Conservation (phyloP, 2,113 vertebrate species). For the Scopus umbretta region DNA sequence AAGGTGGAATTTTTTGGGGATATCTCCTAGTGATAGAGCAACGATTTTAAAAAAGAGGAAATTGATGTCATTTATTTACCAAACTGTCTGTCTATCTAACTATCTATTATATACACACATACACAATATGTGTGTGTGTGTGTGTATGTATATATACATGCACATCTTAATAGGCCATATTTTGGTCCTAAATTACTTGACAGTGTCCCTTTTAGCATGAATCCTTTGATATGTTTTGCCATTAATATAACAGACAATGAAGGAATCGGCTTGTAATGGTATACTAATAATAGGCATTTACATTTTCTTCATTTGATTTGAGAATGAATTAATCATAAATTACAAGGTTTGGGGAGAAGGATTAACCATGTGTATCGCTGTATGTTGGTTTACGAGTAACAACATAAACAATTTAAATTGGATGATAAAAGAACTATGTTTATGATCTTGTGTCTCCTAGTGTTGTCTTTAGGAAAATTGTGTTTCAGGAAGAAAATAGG, state of each 20-base stretch:
- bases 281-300: conserved; percentile 57
- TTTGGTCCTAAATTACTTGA: conserved; percentile 57
- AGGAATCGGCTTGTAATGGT: conserved; percentile 59
- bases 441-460: conserved; percentile 45
- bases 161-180: conserved; percentile 12
- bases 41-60: neutral
- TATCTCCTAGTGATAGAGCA: neutral
- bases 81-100: neutral
- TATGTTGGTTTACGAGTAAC: conserved; percentile 25
- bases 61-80: neutral
- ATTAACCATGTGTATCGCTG: conserved; percentile 39
- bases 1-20: neutral
- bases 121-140: neutral
- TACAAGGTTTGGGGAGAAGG: conserved; percentile 40
- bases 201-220: conserved; percentile 64
- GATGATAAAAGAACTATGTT: conserved; percentile 46
- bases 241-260: conserved; percentile 47
- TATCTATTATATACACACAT: neutral
- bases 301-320: conserved; percentile 51
- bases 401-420: conserved; percentile 28
- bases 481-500: conserved; percentile 31
- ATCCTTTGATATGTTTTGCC: conserved; percentile 49
- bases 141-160: neutral
- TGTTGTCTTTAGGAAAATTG: conserved; percentile 52
- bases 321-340: conserved; percentile 46